phyloP scores from a whole-genome alignment of 2,888 invertebrate species.

The Tupiocoris notatus region DNA sequence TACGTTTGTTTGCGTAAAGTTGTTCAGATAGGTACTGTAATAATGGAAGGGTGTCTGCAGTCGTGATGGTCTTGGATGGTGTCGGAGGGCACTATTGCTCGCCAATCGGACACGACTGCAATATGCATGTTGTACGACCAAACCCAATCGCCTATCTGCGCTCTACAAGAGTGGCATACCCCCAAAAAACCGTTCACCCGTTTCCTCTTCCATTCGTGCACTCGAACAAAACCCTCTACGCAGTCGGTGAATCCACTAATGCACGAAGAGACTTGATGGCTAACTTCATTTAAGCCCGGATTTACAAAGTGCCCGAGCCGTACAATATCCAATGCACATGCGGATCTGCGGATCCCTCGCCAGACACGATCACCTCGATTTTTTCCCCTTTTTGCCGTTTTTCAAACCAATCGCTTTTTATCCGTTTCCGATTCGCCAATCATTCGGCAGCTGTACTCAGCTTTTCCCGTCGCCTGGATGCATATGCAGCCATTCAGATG shows the following conservation, averaged over 20 bases:
- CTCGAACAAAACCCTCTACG: no score
- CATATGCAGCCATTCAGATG: conserved; percentile 4
- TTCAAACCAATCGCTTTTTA: conserved; percentile 34
- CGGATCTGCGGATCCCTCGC: background rate
- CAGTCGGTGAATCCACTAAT: conserved; percentile 32
- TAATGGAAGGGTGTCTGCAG: no score
- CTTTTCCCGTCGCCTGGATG: background rate
- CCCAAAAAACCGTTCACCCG: background rate
- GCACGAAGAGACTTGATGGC: conserved; percentile 36
- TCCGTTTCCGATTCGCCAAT: conserved; percentile 36
- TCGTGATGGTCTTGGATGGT: no score
- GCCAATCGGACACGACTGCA: no score
- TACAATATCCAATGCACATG: conserved; percentile 13
- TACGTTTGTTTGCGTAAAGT: no score
- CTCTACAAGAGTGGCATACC: background rate
- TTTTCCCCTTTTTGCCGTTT: no score
- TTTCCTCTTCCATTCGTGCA: no score
- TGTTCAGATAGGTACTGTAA: no score
- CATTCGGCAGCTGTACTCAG: conserved; percentile 9
- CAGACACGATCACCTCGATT: background rate
- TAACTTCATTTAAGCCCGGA: conserved; percentile 43
- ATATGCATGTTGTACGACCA: conserved; percentile 35
- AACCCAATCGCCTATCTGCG: conserved; percentile 10
- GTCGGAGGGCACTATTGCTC: no score
- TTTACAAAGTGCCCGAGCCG: conserved; percentile 39